Percentiles rank a stretch among this genome's conserved stretches.
Conservation (phyloP, 2,888 invertebrate species). For the Ceratothoa steindachneri region DNA sequence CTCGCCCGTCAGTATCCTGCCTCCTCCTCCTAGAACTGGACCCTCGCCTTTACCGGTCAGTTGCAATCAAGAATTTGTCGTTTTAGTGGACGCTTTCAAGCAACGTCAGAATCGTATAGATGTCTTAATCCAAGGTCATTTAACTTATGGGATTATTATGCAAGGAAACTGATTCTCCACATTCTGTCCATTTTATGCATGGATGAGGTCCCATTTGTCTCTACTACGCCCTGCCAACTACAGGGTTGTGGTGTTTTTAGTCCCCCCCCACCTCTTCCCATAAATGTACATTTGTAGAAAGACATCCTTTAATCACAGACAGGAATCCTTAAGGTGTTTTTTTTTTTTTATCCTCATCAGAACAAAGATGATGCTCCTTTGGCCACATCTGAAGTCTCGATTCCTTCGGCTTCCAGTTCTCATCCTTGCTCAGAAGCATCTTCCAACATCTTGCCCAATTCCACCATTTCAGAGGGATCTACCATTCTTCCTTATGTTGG, state of each 20-base stretch:
- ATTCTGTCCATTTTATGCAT: too few relatives aligned
- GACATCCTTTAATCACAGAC: too few relatives aligned
- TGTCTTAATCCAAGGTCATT: too few relatives aligned
- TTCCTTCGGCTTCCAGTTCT: background rate
- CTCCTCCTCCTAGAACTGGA: conserved; percentile 25
- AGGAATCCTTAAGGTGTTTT: too few relatives aligned
- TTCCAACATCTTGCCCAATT: background rate
- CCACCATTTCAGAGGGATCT: background rate
- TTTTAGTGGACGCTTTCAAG: too few relatives aligned
- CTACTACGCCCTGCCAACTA: too few relatives aligned
- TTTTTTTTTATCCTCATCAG: conserved; percentile 12
- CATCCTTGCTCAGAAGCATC: background rate
- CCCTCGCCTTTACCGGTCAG: background rate
- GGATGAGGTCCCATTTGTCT: too few relatives aligned
- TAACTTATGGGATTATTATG: background rate
- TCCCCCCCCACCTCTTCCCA: too few relatives aligned
- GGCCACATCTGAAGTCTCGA: conserved; percentile 27
- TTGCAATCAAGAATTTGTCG: too few relatives aligned
- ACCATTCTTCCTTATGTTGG: background rate
- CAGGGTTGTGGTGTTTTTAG: too few relatives aligned
- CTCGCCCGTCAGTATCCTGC: conserved; percentile 25
- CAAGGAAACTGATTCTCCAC: background rate
- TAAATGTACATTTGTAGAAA: too few relatives aligned
- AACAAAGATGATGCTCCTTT: conserved; percentile 24
- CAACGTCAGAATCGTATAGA: too few relatives aligned